These are phyloP conservation scores for Neomorphus geoffroyi DNA, from an alignment of 2,797 vertebrate genomes.

Conservation along the genomic window DNA sequence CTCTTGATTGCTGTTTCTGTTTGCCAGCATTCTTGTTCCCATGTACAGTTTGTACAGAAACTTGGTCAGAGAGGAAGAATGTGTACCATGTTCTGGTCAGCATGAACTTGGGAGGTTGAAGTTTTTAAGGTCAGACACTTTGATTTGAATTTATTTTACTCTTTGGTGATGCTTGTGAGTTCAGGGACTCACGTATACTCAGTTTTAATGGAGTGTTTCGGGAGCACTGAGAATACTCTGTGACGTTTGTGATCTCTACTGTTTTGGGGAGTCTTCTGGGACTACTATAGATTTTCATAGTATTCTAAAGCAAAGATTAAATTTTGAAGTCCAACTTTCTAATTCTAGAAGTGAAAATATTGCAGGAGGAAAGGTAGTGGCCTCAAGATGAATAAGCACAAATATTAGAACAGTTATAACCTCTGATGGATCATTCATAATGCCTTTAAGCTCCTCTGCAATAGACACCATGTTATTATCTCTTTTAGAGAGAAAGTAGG, in stretches of 20 bases:
- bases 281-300: conserved; percentile 37
- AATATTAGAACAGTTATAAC: neutral
- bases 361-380: neutral
- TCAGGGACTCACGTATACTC: conserved; percentile 1
- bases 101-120: neutral
- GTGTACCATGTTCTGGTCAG: neutral
- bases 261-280: conserved; percentile 6
- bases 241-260: conserved; percentile 38
- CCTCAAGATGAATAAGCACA: neutral
- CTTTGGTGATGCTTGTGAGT: conserved; percentile 2
- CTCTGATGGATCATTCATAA: neutral
- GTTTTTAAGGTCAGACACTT: neutral
- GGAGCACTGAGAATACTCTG: neutral
- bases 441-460: neutral
- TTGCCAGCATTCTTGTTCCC: neutral
- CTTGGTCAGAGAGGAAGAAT: neutral
- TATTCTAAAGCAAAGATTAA: conserved; percentile 18
- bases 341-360: neutral
- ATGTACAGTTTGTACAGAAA: neutral
- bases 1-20: neutral
- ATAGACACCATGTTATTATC: neutral
- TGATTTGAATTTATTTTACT: conserved; percentile 2
- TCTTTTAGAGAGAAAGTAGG: neutral
- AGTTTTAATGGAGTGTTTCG: conserved; percentile 42
- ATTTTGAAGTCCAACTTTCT: conserved; percentile 32